These are phyloP conservation scores for Lerista edwardsae DNA, from an alignment of 2,797 vertebrate genomes.

Conservation along the genomic window DNA sequence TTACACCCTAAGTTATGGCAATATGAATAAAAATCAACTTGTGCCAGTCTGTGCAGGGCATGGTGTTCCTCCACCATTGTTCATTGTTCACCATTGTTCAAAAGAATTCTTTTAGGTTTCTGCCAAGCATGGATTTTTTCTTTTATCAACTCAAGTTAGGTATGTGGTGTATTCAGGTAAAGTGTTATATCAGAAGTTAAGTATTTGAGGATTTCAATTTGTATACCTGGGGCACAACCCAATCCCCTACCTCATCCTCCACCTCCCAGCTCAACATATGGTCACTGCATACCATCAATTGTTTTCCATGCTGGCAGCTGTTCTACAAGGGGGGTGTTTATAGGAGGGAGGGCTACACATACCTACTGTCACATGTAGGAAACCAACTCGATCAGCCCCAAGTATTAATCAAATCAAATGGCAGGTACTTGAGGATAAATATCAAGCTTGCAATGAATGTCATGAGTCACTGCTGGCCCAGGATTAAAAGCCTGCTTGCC, in stretches of 20 bases:
- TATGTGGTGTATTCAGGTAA: not conserved
- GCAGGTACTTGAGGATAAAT: not conserved
- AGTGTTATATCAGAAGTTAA: not conserved
- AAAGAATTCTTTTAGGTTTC: slow-evolving; percentile 27
- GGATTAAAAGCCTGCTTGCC: not conserved
- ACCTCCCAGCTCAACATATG: no score
- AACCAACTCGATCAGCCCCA: not conserved
- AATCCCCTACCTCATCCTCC: not conserved
- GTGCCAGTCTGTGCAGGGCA: slow-evolving; percentile 37
- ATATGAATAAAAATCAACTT: slow-evolving; percentile 31
- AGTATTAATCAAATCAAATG: not conserved
- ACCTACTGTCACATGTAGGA: not conserved
- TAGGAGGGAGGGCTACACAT: not conserved
- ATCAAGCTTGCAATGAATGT: not conserved
- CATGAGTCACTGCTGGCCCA: not conserved
- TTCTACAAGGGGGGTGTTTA: not conserved
- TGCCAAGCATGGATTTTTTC: not conserved
- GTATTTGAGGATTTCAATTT: slow-evolving; percentile 1
- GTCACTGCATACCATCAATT: not conserved
- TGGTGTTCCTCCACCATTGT: slow-evolving; percentile 30
- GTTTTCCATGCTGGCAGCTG: no score
- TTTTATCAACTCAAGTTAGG: slow-evolving; percentile 14
- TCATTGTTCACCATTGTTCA: slow-evolving; percentile 40
- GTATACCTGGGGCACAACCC: not conserved
- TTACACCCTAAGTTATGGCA: not conserved